A percentile compares a stretch with the other conserved stretches of the same genome.
Evolutionary conservation across 1,140 invertebrate species (phyloP).

Genomic region (Atta colombica): DNA sequence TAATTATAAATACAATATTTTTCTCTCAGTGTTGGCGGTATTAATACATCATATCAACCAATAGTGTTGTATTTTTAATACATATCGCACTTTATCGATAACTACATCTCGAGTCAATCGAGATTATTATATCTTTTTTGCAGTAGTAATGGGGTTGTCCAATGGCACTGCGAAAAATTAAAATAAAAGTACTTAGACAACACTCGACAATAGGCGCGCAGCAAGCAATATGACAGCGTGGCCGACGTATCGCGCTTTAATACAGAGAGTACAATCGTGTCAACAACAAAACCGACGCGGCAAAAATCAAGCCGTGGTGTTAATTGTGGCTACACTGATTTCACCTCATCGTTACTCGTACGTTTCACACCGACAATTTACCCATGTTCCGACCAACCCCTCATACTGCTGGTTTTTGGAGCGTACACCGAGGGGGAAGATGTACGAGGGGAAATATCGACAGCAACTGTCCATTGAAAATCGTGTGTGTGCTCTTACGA

Average conservation of each 20-base stretch:
- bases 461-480: conserved; percentile 76
- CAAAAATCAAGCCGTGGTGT: conserved; percentile 76
- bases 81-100: neutral
- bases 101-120: conserved; percentile 15
- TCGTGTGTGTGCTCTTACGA: conserved; percentile 60
- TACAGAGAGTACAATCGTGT: conserved; percentile 72
- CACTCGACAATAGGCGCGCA: conserved; percentile 51
- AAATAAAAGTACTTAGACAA: conserved; percentile 61
- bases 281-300: conserved; percentile 78
- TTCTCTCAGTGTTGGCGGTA: neutral
- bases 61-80: neutral
- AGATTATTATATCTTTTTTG: conserved; percentile 45
- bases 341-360: conserved; percentile 72
- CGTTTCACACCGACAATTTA: conserved; percentile 63
- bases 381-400: conserved; percentile 57
- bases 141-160: conserved; percentile 8
- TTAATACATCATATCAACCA: neutral
- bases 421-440: conserved; percentile 62
- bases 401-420: conserved; percentile 50
- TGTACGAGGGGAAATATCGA: conserved; percentile 77
- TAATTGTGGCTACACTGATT: conserved; percentile 76
- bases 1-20: too few species aligned
- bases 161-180: conserved; percentile 36
- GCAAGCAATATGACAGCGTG: conserved; percentile 37
- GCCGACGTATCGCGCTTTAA: conserved; percentile 65